These are phyloP conservation scores for Odontomachus brunneus DNA, from an alignment of 1,140 invertebrate species.

Conservation along the genomic window DNA sequence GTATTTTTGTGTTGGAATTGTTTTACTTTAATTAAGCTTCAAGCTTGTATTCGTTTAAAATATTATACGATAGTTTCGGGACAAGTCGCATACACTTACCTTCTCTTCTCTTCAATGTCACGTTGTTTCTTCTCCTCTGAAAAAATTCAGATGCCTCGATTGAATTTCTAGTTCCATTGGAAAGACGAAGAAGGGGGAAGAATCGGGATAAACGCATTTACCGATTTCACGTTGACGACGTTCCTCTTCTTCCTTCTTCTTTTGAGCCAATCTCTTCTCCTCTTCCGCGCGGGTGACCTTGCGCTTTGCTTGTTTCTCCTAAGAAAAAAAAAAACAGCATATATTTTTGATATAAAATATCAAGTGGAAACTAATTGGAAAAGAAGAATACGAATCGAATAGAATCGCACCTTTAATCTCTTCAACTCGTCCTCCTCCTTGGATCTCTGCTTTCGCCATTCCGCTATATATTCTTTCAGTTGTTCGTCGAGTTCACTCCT, in stretches of 20 bases:
- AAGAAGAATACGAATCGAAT: background rate
- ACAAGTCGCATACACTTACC: conserved; percentile 61
- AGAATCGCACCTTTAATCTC: conserved; percentile 89
- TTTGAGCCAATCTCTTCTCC: conserved; percentile 96
- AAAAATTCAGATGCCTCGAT: conserved; percentile 47
- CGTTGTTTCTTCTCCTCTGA: conserved; percentile 96
- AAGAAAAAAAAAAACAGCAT: background rate
- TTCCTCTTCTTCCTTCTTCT: conserved; percentile 97
- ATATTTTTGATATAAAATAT: conserved; percentile 2
- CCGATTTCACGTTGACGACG: conserved; percentile 93
- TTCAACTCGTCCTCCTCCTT: conserved; percentile 98
- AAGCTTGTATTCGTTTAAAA: no score
- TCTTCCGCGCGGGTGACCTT: conserved; percentile 96
- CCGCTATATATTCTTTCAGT: conserved; percentile 97
- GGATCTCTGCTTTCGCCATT: conserved; percentile 97
- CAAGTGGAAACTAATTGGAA: background rate
- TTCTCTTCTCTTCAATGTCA: conserved; percentile 97
- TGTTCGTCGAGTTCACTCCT: conserved; percentile 97
- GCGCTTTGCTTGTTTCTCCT: conserved; percentile 96
- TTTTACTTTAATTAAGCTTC: no score
- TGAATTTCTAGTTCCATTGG: background rate
- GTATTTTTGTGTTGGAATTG: no score
- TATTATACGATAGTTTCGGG: background rate
- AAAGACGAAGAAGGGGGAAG: background rate
- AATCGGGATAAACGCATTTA: conserved; percentile 57